Evolutionary conservation across 2,888 invertebrate genomes (phyloP), one percentile per base, ranked within the genome.

Genomic region (Zonitis immaculata): DNA sequence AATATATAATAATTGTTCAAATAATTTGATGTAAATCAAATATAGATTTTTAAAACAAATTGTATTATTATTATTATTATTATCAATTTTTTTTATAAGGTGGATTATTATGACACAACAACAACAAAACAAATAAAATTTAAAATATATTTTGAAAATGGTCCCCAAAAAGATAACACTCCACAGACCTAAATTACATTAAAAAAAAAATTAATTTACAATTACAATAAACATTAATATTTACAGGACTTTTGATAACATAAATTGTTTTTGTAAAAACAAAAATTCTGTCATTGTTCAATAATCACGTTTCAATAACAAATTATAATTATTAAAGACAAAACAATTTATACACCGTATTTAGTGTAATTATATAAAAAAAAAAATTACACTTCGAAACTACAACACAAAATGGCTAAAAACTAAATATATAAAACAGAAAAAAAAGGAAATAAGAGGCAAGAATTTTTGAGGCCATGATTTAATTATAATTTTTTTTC

Each of bases 91-190:
- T 28, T 42, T 16, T 9, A 42, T 43, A 9, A 12, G 44, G 3
- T 44, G 22, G 8, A 48, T 26, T 16, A n/a, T n/a, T n/a, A n/a
- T n/a, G 22, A 22, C 22, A 22, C 22, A 39, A 48, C 22, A 45
- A 27, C 28, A 47, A 35, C 44, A 25, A 42, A 12, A 22, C n/a
- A 49, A n/a, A 39, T 53, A 44, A 47, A 47, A 64, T 65, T 60
- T 57, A 63, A 63, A 64, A 65, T 67, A 64, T 67, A 66, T 67
- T 66, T 61, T 62, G 56, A 66, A 64, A 69, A 68, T 69, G 69
- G 69, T 69, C 69, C 69, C 69, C 67, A 64, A 62, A 66, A 64
- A 66, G 65, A 67, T 68, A 68, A 69, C 68, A 68, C 62, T 69
- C 69, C 68, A 67, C 63, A 64, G 63, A 66, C 66, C 65, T 63